These are phyloP conservation scores for Mya arenaria DNA, from an alignment of 1,140 invertebrate genomes.

Conservation along the genomic window DNA sequence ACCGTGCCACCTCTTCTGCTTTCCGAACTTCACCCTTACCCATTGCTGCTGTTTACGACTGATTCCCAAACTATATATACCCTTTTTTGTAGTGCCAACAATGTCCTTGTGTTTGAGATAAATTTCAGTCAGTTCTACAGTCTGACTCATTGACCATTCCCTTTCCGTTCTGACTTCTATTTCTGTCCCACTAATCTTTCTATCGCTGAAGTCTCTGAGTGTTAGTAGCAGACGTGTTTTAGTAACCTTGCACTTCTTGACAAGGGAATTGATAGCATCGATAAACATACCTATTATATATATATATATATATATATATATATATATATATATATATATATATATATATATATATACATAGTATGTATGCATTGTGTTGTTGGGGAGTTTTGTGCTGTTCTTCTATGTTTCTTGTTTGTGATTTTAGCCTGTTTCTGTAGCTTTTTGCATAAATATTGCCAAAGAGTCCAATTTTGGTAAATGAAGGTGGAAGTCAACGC, in stretches of 20 bases:
- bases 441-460: slow-evolving; percentile 31
- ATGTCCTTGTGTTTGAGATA: not conserved
- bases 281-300: too few relatives aligned
- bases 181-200: not conserved
- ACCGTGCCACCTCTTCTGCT: not conserved
- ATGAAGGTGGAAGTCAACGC: slow-evolving; percentile 28
- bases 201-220: not conserved
- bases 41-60: not conserved
- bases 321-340: too few relatives aligned
- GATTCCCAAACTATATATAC: not conserved
- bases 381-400: too few relatives aligned
- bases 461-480: slow-evolving; percentile 44
- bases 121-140: not conserved
- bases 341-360: too few relatives aligned
- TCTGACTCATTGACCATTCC: slow-evolving; percentile 23
- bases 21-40: not conserved
- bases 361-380: too few relatives aligned
- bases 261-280: slow-evolving; percentile 35
- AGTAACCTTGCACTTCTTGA: slow-evolving; percentile 30
- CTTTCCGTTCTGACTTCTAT: slow-evolving; percentile 28
- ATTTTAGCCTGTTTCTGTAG: slow-evolving; percentile 41
- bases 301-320: too few relatives aligned
- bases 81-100: not conserved
- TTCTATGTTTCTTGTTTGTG: too few relatives aligned
- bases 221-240: slow-evolving; percentile 4